A percentile compares a stretch with the other conserved stretches of the same genome.
phyloP scores from a whole-genome alignment of 1,140 invertebrate species.

The Leptoteleia sp. region DNA sequence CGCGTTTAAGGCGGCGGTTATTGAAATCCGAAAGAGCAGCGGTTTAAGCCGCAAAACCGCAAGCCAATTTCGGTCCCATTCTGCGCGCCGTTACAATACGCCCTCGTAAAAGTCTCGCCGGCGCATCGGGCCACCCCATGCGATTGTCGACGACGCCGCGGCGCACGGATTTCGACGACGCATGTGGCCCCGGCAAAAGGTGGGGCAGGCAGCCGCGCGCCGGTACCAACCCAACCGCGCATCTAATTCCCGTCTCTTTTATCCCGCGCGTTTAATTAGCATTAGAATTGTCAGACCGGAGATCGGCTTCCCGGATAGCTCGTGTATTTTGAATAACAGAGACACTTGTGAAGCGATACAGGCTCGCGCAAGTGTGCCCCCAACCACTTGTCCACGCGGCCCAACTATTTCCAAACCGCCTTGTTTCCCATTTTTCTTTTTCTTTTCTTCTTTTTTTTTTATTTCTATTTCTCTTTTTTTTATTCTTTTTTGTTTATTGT shows the following conservation, averaged over 20 bases:
- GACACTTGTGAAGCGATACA: too few relatives aligned
- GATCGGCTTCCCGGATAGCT: conserved; percentile 7
- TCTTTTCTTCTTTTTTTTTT: too few relatives aligned
- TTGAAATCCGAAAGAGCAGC: conserved; percentile 69
- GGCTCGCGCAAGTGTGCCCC: too few relatives aligned
- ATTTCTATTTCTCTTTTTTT: too few relatives aligned
- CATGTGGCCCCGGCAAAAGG: conserved; percentile 13
- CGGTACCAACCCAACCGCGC: conserved; percentile 22
- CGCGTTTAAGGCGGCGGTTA: conserved; percentile 68
- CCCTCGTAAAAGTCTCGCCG: conserved; percentile 72
- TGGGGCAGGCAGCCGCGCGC: too few relatives aligned
- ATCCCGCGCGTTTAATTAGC: conserved; percentile 31
- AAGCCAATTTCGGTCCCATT: conserved; percentile 64
- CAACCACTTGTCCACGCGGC: too few relatives aligned
- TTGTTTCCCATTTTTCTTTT: too few relatives aligned
- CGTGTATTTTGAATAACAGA: conserved; percentile 20
- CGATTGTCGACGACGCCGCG: conserved; percentile 33
- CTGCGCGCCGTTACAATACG: conserved; percentile 67
- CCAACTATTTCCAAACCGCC: too few relatives aligned
- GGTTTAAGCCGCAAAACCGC: conserved; percentile 58
- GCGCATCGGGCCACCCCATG: conserved; percentile 44
- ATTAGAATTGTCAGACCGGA: conserved; percentile 42
- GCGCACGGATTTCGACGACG: conserved; percentile 27
- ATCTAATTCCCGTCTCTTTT: conserved; percentile 42
- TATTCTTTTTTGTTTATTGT: too few relatives aligned